These are phyloP conservation scores for Ictidomys tridecemlineatus DNA, from an alignment of 2,113 vertebrate genomes.

Conservation along the genomic window DNA sequence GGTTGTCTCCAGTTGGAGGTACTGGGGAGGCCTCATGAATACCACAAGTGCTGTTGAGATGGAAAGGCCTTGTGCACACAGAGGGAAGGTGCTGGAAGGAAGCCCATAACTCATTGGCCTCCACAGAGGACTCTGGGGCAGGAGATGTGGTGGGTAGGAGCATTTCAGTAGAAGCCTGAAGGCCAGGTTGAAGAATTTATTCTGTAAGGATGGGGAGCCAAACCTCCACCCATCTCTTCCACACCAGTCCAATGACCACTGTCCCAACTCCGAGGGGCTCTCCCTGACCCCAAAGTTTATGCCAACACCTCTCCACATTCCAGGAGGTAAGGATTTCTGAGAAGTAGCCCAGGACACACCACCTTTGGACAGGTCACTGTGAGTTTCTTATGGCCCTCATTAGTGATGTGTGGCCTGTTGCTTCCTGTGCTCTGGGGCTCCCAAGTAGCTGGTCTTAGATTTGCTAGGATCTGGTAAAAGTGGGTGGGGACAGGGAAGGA, in stretches of 20 bases:
- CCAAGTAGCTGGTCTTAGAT: background rate
- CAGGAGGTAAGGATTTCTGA: slow-evolving; percentile 90
- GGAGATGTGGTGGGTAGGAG: background rate
- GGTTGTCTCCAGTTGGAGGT: too few species aligned
- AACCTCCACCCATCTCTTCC: background rate
- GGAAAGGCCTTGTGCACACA: too few species aligned
- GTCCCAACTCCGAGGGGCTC: too few species aligned
- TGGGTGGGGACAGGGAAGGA: background rate
- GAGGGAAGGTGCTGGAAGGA: background rate
- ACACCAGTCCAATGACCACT: background rate
- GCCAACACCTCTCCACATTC: slow-evolving; percentile 92
- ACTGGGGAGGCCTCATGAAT: too few species aligned
- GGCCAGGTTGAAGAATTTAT: background rate
- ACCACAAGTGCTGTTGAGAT: too few species aligned
- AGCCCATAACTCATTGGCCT: background rate
- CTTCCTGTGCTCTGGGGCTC: background rate
- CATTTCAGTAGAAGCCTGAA: background rate
- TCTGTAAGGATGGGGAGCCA: too few species aligned
- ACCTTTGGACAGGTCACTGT: slow-evolving; percentile 91
- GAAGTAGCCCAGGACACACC: slow-evolving; percentile 90
- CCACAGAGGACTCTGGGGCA: too few species aligned
- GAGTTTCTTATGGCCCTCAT: slow-evolving; percentile 91
- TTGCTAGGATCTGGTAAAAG: background rate
- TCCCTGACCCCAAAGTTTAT: slow-evolving; percentile 88
- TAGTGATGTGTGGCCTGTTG: too few species aligned